Percentiles rank a stretch among this genome's conserved stretches.
Evolutionary conservation across 1,140 invertebrate genomes (phyloP).

Genomic region (Gonatopus flavifemur): DNA sequence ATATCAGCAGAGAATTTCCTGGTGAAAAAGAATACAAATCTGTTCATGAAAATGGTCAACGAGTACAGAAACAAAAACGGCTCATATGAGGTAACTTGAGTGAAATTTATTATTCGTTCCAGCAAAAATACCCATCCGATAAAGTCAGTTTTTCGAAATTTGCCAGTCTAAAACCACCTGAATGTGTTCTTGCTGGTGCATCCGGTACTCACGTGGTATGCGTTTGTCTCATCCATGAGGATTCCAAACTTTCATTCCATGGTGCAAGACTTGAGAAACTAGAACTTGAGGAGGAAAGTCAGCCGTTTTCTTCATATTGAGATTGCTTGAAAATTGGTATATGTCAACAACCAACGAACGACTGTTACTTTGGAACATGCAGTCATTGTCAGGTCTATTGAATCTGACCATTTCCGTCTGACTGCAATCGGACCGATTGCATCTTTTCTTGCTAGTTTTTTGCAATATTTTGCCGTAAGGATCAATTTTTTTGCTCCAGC

Average conservation of each 20-base stretch:
- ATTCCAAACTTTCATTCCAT: constrained; percentile 19
- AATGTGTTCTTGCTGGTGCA: constrained; percentile 25
- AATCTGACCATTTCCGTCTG: too few relatives aligned
- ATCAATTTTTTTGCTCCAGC: too few relatives aligned
- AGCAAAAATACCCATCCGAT: constrained; percentile 4
- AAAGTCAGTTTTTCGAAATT: constrained; percentile 22
- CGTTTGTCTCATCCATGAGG: constrained; percentile 25
- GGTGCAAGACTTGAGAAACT: constrained; percentile 11
- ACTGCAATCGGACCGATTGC: too few relatives aligned
- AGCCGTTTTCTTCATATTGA: constrained; percentile 10
- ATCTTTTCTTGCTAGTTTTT: too few relatives aligned
- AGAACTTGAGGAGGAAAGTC: constrained; percentile 10
- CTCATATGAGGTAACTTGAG: constrained; percentile 13
- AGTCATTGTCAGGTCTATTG: constrained; percentile 5
- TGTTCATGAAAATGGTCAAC: constrained; percentile 13
- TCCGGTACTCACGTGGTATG: constrained; percentile 20
- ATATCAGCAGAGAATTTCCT: constrained; percentile 13
- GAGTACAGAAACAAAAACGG: constrained; percentile 19
- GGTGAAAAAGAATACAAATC: constrained; percentile 16
- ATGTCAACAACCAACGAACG: constrained; percentile 10
- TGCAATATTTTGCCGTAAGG: too few relatives aligned
- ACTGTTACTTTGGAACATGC: constrained; percentile 16
- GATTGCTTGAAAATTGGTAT: constrained; percentile 17
- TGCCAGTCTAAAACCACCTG: constrained; percentile 14
- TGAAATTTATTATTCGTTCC: constrained; percentile 10